These are phyloP conservation scores for Menura novaehollandiae DNA, from an alignment of 2,113 vertebrate species.

Conservation along the genomic window DNA sequence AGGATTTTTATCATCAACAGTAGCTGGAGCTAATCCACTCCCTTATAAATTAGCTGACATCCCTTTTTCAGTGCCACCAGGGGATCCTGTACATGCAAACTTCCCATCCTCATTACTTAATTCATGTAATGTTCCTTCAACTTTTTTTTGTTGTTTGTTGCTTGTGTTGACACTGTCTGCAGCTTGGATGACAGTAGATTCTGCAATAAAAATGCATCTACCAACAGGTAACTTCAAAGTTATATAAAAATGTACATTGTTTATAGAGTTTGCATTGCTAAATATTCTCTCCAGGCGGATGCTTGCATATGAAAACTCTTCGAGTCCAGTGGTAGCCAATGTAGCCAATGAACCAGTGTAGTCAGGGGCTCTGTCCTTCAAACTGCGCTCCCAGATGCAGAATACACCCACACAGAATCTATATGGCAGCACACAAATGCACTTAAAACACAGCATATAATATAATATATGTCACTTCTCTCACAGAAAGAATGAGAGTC, in stretches of 20 bases:
- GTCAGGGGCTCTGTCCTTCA: neutral
- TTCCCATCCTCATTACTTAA: neutral
- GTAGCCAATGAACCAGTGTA: fast-evolving
- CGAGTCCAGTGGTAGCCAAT: neutral
- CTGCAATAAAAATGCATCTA: fast-evolving
- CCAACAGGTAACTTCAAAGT: neutral
- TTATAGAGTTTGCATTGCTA: neutral
- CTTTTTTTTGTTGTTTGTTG: neutral
- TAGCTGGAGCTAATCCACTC: neutral
- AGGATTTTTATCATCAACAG: neutral
- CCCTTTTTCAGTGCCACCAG: neutral
- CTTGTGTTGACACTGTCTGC: neutral
- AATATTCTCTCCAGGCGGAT: neutral
- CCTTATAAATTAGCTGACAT: neutral
- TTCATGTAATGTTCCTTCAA: neutral
- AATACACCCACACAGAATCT: neutral
- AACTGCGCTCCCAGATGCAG: neutral
- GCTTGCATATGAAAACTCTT: neutral
- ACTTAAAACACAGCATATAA: neutral
- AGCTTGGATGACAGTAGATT: neutral
- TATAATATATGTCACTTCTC: neutral
- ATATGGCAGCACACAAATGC: fast-evolving
- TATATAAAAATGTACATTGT: neutral
- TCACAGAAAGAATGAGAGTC: neutral
- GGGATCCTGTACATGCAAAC: neutral